Percentiles rank a stretch among this genome's conserved stretches.
These are phyloP conservation scores for Dryobotodes eremita DNA, from an alignment of 2,888 invertebrate genomes.

Conservation along the genomic window DNA sequence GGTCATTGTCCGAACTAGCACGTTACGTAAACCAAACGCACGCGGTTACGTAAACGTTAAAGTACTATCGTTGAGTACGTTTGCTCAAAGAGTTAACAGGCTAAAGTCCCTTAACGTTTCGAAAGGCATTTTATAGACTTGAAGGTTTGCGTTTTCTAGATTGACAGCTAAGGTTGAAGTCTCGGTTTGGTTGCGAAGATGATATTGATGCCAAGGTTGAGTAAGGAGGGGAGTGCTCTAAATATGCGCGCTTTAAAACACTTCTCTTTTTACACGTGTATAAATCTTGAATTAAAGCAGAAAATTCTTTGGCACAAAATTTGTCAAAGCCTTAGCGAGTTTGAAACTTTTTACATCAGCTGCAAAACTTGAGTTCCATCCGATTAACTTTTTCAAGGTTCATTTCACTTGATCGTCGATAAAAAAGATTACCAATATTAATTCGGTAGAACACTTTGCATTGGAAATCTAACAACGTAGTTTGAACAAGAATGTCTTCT, in stretches of 20 bases:
- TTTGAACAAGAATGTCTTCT: not conserved
- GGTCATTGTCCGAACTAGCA: conserved; percentile 67
- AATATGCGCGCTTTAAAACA: conserved; percentile 11
- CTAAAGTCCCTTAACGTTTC: conserved; percentile 30
- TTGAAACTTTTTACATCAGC: conserved; percentile 31
- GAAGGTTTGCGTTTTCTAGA: conserved; percentile 39
- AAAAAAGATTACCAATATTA: conserved; percentile 23
- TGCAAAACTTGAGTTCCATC: conserved; percentile 27
- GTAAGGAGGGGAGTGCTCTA: conserved; percentile 11
- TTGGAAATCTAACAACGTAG: not conserved
- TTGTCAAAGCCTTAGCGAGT: conserved; percentile 20
- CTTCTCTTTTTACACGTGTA: conserved; percentile 24
- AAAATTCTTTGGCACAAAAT: conserved; percentile 21
- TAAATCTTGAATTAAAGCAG: conserved; percentile 14
- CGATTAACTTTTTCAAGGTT: conserved; percentile 15
- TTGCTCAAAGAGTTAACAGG: conserved; percentile 60
- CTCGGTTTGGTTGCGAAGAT: conserved; percentile 34
- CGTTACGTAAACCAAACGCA: conserved; percentile 64
- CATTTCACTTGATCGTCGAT: conserved; percentile 15
- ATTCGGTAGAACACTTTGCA: conserved; percentile 1
- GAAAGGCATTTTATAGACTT: conserved; percentile 31
- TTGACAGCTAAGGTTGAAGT: conserved; percentile 53
- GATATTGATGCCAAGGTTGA: conserved; percentile 53
- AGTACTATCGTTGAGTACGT: conserved; percentile 46
- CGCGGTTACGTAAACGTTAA: conserved; percentile 59